A percentile compares a stretch with the other conserved stretches of the same genome.
Evolutionary conservation across 2,888 invertebrate species (phyloP).

Genomic region (Thelaira solivaga): DNA sequence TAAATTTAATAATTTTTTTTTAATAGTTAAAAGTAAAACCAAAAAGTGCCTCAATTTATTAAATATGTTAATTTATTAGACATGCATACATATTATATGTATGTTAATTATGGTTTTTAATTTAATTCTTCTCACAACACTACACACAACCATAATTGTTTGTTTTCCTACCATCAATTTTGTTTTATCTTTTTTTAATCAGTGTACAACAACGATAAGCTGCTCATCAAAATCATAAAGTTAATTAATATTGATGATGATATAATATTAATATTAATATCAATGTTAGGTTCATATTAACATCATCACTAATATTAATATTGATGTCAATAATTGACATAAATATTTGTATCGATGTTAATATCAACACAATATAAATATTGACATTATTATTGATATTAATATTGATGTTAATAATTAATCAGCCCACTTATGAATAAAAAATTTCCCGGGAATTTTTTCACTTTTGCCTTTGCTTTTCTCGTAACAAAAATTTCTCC

Average conservation of each 20-base stretch:
- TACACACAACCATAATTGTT: background rate
- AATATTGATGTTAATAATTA: too few species aligned
- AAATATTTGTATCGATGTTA: too few species aligned
- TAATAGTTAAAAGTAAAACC: constrained; percentile 66
- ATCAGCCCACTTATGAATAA: too few species aligned
- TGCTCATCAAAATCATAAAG: constrained; percentile 6
- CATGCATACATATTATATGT: background rate
- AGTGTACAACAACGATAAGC: background rate
- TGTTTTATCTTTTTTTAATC: background rate
- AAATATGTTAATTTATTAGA: constrained; percentile 52
- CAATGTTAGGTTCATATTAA: too few species aligned
- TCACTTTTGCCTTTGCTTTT: too few species aligned
- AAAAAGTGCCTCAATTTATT: constrained; percentile 75
- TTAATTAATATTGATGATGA: background rate
- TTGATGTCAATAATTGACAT: too few species aligned
- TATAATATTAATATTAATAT: background rate
- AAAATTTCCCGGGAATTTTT: too few species aligned
- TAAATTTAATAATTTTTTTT: constrained; percentile 31
- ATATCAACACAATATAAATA: too few species aligned
- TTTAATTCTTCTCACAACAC: constrained; percentile 8
- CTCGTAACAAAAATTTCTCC: too few species aligned
- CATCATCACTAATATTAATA: too few species aligned
- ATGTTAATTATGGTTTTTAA: constrained; percentile 1
- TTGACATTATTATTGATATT: too few species aligned
- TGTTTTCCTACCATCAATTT: constrained; percentile 9